Evolutionary conservation across 1,140 invertebrate species (phyloP).

Genomic region (Bemisia tabaci): DNA sequence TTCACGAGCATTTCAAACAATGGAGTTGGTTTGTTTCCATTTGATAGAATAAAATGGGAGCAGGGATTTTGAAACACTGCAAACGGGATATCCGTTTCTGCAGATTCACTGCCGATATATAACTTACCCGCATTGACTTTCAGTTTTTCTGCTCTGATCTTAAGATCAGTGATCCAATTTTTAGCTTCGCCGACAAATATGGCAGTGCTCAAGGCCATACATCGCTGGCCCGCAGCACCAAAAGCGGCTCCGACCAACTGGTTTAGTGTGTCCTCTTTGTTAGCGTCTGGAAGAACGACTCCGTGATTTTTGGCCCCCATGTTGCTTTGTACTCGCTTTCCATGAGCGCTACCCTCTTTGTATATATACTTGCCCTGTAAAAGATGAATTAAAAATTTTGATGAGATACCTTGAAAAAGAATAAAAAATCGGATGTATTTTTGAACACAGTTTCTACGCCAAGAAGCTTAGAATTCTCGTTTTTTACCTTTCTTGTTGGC

Average conservation of each 20-base stretch:
- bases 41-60: too few species aligned
- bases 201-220: slow-evolving; percentile 96
- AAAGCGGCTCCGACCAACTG: slow-evolving; percentile 92
- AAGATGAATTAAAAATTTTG: slow-evolving; percentile 4
- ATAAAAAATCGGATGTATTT: too few species aligned
- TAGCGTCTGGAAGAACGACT: slow-evolving; percentile 90
- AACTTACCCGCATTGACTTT: slow-evolving; percentile 74
- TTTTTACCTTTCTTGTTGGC: too few species aligned
- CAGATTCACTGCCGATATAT: too few species aligned
- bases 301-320: slow-evolving; percentile 99
- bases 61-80: too few species aligned
- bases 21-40: too few species aligned
- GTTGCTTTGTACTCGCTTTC: slow-evolving; percentile 95
- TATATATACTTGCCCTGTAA: slow-evolving; percentile 89
- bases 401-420: not conserved
- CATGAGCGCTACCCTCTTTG: slow-evolving; percentile 67
- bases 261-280: slow-evolving; percentile 91
- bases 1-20: too few species aligned
- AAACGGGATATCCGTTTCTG: too few species aligned
- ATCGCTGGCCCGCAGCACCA: slow-evolving; percentile 85
- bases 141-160: slow-evolving; percentile 70
- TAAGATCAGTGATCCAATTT: slow-evolving; percentile 88
- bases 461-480: too few species aligned
- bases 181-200: slow-evolving; percentile 91
- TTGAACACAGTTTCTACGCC: too few species aligned